phyloP scores from a whole-genome alignment of 2,888 invertebrate species.

The Eupithecia insigniata region DNA sequence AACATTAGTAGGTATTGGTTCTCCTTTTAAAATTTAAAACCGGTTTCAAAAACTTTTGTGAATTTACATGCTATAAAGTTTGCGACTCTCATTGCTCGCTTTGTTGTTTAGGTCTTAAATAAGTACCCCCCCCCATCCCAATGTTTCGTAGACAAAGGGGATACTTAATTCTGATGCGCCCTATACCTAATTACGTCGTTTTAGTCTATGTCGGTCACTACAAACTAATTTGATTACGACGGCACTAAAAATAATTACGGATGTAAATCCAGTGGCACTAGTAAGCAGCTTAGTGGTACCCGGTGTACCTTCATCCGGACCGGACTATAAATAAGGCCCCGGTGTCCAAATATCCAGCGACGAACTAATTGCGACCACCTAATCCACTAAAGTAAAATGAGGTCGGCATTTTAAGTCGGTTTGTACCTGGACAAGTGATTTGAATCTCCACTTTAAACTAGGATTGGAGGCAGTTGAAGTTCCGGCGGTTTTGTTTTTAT shows the following conservation, averaged over 20 bases:
- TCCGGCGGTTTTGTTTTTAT: not conserved
- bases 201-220: not conserved
- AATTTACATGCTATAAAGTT: not conserved
- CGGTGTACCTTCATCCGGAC: conserved; percentile 55
- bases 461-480: conserved; percentile 6
- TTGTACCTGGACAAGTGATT: conserved; percentile 54
- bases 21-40: not conserved
- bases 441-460: conserved; percentile 46
- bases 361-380: conserved; percentile 70
- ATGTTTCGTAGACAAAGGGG: too few species aligned
- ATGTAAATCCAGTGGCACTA: conserved; percentile 52
- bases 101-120: not conserved
- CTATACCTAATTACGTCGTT: too few species aligned
- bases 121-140: too few species aligned
- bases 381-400: conserved; percentile 73
- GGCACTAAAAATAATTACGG: conserved; percentile 45
- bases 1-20: too few species aligned
- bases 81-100: not conserved
- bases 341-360: conserved; percentile 65
- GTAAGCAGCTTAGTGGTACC: conserved; percentile 60
- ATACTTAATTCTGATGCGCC: too few species aligned
- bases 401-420: conserved; percentile 48
- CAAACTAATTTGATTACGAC: conserved; percentile 14
- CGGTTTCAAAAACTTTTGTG: too few species aligned
- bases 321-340: conserved; percentile 67